Evolutionary conservation across 2,113 vertebrate species (phyloP).

Genomic region (Athene noctua): DNA sequence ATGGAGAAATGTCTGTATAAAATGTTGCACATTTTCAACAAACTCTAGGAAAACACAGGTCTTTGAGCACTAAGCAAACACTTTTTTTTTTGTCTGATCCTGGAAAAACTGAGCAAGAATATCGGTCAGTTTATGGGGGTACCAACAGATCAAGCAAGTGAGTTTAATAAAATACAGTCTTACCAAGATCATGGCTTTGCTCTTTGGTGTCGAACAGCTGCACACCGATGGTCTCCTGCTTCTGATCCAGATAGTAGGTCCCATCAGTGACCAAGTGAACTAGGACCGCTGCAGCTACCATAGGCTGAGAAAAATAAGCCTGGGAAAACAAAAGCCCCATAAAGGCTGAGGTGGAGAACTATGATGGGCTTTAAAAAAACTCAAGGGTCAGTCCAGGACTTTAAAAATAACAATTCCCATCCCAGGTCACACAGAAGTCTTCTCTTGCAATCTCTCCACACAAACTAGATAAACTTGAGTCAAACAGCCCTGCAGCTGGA

Average conservation of each 20-base stretch:
- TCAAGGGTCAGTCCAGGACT: background rate
- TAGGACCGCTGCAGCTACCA: conserved; percentile 94
- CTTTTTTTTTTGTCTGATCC: background rate
- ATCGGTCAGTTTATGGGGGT: fast-evolving
- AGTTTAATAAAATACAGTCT: conserved; percentile 8
- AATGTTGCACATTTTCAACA: background rate
- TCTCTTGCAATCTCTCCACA: background rate
- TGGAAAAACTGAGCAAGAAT: background rate
- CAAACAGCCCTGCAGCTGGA: background rate
- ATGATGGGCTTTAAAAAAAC: background rate
- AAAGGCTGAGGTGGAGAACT: background rate
- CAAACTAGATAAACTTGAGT: background rate
- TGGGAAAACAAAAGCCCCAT: conserved; percentile 58
- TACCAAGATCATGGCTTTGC: conserved; percentile 88
- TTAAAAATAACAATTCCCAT: background rate
- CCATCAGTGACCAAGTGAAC: conserved; percentile 94
- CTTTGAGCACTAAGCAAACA: background rate
- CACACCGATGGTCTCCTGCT: conserved; percentile 90
- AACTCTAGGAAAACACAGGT: background rate
- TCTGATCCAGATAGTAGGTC: conserved; percentile 88
- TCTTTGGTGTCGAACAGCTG: conserved; percentile 92
- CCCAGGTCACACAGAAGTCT: background rate
- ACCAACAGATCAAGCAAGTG: background rate
- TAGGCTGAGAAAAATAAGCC: conserved; percentile 92
- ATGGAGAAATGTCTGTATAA: background rate